Percentiles rank a stretch among this genome's conserved stretches.
phyloP scores from a whole-genome alignment of 2,888 invertebrate species.

The Drosophila lutescens region DNA sequence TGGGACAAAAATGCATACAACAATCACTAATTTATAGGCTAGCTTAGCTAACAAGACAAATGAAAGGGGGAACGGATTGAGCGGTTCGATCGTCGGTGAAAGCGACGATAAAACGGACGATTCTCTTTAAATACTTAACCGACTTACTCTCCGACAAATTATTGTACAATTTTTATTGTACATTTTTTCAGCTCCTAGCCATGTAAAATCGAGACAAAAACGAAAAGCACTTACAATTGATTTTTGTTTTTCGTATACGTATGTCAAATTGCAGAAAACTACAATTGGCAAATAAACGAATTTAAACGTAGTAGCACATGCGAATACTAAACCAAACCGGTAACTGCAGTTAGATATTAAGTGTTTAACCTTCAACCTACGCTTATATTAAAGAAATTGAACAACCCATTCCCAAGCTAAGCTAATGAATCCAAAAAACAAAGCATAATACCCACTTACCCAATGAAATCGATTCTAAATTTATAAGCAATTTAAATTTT shows the following conservation, averaged over 20 bases:
- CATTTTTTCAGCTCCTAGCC: not conserved
- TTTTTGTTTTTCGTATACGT: constrained; percentile 46
- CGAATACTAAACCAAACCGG: constrained; percentile 24
- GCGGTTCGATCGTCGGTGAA: not conserved
- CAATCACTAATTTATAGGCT: constrained; percentile 76
- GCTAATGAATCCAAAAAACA: not conserved
- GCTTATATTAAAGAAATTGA: constrained; percentile 37
- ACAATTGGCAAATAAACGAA: constrained; percentile 70
- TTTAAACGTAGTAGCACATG: constrained; percentile 76
- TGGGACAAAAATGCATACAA: constrained; percentile 66
- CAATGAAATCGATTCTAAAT: constrained; percentile 70
- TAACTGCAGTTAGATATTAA: constrained; percentile 40
- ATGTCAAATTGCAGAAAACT: constrained; percentile 40
- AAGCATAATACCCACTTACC: constrained; percentile 8
- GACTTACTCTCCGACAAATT: constrained; percentile 7
- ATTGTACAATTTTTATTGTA: not conserved
- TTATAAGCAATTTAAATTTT: constrained; percentile 80
- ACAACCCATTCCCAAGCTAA: constrained; percentile 1
- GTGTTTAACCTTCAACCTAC: constrained; percentile 50
- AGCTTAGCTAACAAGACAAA: constrained; percentile 64
- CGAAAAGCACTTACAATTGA: constrained; percentile 37
- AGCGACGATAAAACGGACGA: not conserved
- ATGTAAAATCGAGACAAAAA: not conserved
- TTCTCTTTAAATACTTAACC: not conserved
- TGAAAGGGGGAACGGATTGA: not conserved